Evolutionary conservation across 2,888 invertebrate species (phyloP).

Genomic region (Drosophila diplacantha): DNA sequence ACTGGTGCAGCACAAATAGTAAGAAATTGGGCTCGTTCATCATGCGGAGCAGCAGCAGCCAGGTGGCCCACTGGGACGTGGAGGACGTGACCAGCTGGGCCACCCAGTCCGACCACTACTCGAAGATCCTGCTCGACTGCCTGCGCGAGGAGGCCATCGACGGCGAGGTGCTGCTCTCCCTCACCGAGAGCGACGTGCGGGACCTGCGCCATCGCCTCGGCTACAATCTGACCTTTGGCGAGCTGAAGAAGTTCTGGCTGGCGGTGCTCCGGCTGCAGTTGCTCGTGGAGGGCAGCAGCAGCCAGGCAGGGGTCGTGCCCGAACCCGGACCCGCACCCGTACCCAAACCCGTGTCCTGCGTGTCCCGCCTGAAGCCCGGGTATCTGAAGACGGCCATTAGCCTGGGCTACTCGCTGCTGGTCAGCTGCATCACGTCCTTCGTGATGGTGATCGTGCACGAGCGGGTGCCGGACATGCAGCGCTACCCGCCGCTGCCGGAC

Average conservation of each 20-base stretch:
- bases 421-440: slow-evolving; percentile 97
- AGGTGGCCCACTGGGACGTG: slow-evolving; percentile 81
- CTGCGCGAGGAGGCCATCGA: slow-evolving; percentile 83
- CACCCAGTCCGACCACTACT: slow-evolving; percentile 74
- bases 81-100: slow-evolving; percentile 81
- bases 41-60: slow-evolving; percentile 46
- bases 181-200: slow-evolving; percentile 83
- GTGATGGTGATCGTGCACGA: slow-evolving; percentile 99
- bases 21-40: slow-evolving; percentile 14
- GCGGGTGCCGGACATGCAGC: slow-evolving; percentile 98
- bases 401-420: slow-evolving; percentile 91
- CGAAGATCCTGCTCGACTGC: slow-evolving; percentile 61
- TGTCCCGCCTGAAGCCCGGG: slow-evolving; percentile 82
- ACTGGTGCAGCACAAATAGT: slow-evolving; percentile 21
- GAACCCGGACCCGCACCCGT: background rate
- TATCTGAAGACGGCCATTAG: slow-evolving; percentile 93
- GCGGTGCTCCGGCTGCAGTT: slow-evolving; percentile 86
- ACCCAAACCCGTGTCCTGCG: slow-evolving; percentile 45
- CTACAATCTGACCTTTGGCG: slow-evolving; percentile 86
- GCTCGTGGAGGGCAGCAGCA: slow-evolving; percentile 26
- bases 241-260: slow-evolving; percentile 90
- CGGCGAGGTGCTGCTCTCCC: slow-evolving; percentile 89
- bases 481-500: slow-evolving; percentile 98
- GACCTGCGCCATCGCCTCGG: slow-evolving; percentile 80
- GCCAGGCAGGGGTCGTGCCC: background rate